Base-by-base conservation (phyloP, 35 echinoderm and acorn worm species). In the Strongylocentrotus purpuratus region DNA sequence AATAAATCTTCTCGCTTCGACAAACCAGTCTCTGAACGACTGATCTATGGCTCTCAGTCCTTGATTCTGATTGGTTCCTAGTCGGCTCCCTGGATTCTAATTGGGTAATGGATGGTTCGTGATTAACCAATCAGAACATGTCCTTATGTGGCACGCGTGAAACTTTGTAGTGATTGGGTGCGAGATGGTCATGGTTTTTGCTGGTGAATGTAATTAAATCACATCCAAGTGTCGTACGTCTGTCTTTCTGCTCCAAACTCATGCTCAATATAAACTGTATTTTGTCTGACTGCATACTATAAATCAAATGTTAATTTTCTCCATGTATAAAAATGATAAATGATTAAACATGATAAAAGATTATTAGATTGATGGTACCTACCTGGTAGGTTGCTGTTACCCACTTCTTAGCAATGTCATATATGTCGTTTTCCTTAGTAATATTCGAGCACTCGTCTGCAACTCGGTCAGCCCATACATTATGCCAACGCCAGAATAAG, bases 321-420 rank as follows among this genome's bases (percentile, higher is more conserved):
- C n/a, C n/a, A n/a, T n/a, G n/a, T n/a, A n/a, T n/a, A n/a, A n/a
- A n/a, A n/a, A n/a, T n/a, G n/a, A n/a, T n/a, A 41, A 0, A 41
- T 41, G 35, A 41, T 3, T 3, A 41, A 41, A 41, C 35, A 41
- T 41, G 35, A 41, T 41, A 41, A 41, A 41, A 1, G 35, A 41
- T 1, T 41, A 41, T 41, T 41, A 1, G 35, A 41, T 41, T 59
- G 11, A 71, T 28, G 61, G 22, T 71, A 22, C 11, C 4, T 92
- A 95, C 95, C 95, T 96, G 95, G 47, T 94, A 92, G 2, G 90
- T 86, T 25, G 95, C 95, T 28, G 94, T 94, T 10, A 96, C 95
- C 95, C 95, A 96, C 87, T 94, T 96, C 46, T 88, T 94, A 32
- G 95, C 95, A 32, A 58, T 31, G 46, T 48, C 58, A 31, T 48